phyloP scores from a whole-genome alignment of 2,113 vertebrate genomes.

The Myotis davidii region DNA sequence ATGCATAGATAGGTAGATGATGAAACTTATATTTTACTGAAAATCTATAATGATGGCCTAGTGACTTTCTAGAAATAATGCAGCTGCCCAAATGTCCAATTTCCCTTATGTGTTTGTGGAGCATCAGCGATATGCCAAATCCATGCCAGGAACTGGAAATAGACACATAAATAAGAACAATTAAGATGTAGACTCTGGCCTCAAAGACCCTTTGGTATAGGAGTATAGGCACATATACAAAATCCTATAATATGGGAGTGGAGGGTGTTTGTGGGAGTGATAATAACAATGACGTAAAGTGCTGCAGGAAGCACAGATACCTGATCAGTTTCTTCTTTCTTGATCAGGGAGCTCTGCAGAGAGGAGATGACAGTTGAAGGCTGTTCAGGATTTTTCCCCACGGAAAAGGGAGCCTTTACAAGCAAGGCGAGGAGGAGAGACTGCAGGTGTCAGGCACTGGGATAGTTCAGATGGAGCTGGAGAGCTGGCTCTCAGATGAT shows the following conservation, averaged over 20 bases:
- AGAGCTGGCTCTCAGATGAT: neutral
- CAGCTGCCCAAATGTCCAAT: neutral
- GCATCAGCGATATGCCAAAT: neutral
- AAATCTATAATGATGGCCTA: neutral
- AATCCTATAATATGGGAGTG: neutral
- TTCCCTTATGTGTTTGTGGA: neutral
- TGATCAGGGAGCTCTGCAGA: neutral
- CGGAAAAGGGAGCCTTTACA: neutral
- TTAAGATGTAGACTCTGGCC: neutral
- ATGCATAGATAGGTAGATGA: slow-evolving; percentile 19
- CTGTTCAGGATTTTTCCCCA: neutral
- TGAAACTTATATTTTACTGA: slow-evolving; percentile 46
- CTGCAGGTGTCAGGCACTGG: neutral
- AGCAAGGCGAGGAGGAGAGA: neutral
- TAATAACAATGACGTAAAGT: neutral
- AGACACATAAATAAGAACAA: neutral
- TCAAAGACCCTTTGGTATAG: neutral
- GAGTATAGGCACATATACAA: neutral
- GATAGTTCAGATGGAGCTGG: neutral
- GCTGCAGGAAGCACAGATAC: neutral
- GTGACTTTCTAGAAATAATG: slow-evolving; percentile 28
- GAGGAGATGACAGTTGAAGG: neutral
- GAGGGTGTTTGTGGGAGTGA: accelerated
- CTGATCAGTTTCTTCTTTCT: neutral
- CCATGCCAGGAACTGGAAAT: neutral